Base-by-base conservation (phyloP, 2,113 vertebrate genomes). In the Jaculus jaculus region DNA sequence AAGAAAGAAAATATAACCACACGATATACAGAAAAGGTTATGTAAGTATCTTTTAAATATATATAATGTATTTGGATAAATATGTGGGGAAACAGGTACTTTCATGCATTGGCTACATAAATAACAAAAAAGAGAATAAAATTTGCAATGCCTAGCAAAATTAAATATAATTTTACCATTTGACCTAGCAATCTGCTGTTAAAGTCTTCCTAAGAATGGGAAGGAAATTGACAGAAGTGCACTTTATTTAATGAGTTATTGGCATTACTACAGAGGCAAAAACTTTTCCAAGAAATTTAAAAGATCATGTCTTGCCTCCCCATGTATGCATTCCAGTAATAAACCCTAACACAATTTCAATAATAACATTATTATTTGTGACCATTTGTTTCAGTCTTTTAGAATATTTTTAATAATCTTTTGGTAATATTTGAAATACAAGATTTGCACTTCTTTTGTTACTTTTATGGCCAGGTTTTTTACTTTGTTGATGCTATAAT, bases 101-200 rank as follows among this genome's bases (percentile, higher is more conserved):
- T 17, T 73, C 13, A 10, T 77, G 42, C 5, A 68, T n/a, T 85
- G 42, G 34, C 61, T 74, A 2, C 39, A 84, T 28, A 89, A 82
- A 72, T 65, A 13, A 37, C 86, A 80, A 79, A 39, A 23, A 7
- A 88, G 82, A n/a, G 37, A 90, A 18, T 85, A 12, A 34, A 90
- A 88, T 60, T 88, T 63, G 63, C 15, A 92, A 66, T 66, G 68
- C 42, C 32, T 87, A 37, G 16, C 37, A 81, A 84, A 92, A 84
- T 88, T 79, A 80, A 54, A 34, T 66, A 37, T 51, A 24, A 12
- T 37, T 23, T 74, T 87, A 65, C 32, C 34, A 92, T 72, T 81
- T 81, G 71, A 75, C 17, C 32, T 32, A 90, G 21, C 24, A 81
- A 18, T 75, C 23, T 58, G 24, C 71, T 65, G 42, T 88, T 78